phyloP scores from a whole-genome alignment of 2,888 invertebrate genomes.

The Nomada fucata region DNA sequence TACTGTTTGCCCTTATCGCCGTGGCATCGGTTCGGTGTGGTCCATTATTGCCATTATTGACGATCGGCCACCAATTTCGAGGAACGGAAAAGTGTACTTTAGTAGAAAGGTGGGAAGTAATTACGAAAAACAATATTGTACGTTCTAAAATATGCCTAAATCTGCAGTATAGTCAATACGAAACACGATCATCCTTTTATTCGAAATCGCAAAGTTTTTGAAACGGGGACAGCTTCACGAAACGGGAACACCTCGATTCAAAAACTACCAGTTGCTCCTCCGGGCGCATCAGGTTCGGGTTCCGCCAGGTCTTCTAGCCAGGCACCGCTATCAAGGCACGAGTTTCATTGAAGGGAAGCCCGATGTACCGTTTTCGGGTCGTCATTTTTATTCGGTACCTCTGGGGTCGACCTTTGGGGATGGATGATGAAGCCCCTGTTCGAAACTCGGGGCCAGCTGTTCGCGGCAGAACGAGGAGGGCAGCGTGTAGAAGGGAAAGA shows the following conservation, averaged over 20 bases:
- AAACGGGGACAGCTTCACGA: not conserved
- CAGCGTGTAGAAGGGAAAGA: conserved; percentile 16
- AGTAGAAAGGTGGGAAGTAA: too few species aligned
- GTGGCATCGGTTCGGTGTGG: conserved; percentile 19
- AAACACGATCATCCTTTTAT: too few species aligned
- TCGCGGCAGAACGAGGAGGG: conserved; percentile 30
- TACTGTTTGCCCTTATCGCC: conserved; percentile 8
- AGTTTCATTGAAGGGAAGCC: conserved; percentile 71
- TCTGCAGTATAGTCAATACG: too few species aligned
- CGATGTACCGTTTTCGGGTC: conserved; percentile 73
- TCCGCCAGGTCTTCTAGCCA: conserved; percentile 67
- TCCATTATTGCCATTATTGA: conserved; percentile 2
- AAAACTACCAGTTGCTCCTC: conserved; percentile 57
- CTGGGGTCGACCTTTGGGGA: conserved; percentile 68
- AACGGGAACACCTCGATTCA: conserved; percentile 36
- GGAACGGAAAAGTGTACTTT: too few species aligned
- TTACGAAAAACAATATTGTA: too few species aligned
- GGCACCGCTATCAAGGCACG: conserved; percentile 59
- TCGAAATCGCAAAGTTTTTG: not conserved
- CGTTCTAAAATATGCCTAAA: too few species aligned
- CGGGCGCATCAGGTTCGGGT: conserved; percentile 71
- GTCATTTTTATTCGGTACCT: conserved; percentile 66
- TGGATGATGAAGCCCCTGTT: conserved; percentile 64
- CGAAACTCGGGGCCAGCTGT: conserved; percentile 73
- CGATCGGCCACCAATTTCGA: not conserved